Percentiles rank a stretch among this genome's conserved stretches.
phyloP scores from a whole-genome alignment of 2,113 vertebrate species.

The Formicarius rufipectus region DNA sequence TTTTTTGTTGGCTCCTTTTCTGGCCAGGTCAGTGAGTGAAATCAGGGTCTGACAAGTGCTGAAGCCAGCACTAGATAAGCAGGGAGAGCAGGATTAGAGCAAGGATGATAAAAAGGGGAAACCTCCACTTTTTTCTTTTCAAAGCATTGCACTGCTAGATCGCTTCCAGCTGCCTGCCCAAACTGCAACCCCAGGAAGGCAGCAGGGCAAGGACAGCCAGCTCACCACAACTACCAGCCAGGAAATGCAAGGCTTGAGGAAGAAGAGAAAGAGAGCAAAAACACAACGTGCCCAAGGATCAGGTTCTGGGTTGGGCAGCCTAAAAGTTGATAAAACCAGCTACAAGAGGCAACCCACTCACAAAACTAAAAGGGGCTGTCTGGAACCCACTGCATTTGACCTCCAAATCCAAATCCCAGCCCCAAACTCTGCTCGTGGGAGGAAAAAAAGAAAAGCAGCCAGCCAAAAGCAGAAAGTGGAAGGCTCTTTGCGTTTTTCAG shows the following conservation, averaged over 20 bases:
- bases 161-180: neutral
- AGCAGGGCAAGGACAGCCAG: neutral
- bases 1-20: neutral
- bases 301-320: neutral
- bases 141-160: neutral
- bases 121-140: neutral
- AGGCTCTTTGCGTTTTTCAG: neutral
- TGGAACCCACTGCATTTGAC: neutral
- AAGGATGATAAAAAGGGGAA: neutral
- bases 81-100: neutral
- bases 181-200: neutral
- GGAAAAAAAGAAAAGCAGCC: neutral
- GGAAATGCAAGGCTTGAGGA: neutral
- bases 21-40: neutral
- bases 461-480: neutral
- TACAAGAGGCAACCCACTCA: neutral
- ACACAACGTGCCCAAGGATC: neutral
- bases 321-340: neutral
- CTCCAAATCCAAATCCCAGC: neutral
- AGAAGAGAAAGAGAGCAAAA: neutral
- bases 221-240: neutral
- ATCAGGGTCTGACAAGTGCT: neutral
- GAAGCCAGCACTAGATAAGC: constrained; percentile 6
- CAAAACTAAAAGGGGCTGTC: neutral
- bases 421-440: neutral